Base-by-base conservation (phyloP, 2,113 vertebrate species). In the Erinaceus europaeus region DNA sequence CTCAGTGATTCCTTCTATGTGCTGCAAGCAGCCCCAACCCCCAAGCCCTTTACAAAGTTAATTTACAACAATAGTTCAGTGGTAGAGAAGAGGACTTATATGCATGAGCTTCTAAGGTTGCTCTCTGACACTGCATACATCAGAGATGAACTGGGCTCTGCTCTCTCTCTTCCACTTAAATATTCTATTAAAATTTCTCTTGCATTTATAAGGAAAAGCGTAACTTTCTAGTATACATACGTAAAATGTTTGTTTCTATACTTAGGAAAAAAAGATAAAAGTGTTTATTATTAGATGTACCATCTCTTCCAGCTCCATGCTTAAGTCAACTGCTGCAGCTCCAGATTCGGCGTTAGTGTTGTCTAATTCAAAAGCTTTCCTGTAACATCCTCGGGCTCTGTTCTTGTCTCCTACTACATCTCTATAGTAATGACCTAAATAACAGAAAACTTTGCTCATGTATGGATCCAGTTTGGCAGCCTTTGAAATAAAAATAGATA, bases 301-400 rank as follows among this genome's bases (percentile, higher is more conserved):
- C 98, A 96, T 98, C 78, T 99, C 98, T 90, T 97, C 98, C 59
- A 98, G 98, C 65, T 98, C 98, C 96, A 99, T 96, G 64, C 98
- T 98, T 83, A 99, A 95, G 94, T 98, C 98, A 81, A 99, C 98
- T 15, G 98, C 97, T 65, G 98, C 98, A 76, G 97, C 97, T 93
- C 98, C 99, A 75, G 99, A 98, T 86, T 98, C 98, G 12, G 94
- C 96, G 95, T 99, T 98, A 0, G 89, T 90, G 73, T 91, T 91
- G 94, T 99, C 98, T 91, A 99, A 91, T 59, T 99, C 98, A 96
- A 99, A 99, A n/a, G 99, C 99, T 95, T 98, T 99, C 95, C 97
- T 98, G 92, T 98, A 99, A 95, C 99, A 99, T 29, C 99, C 98
- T 36, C 98, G 97, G 77, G 99, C 98, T 96, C 99, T 97, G 48